phyloP scores from a whole-genome alignment of 2,888 invertebrate species.

The Meliscaeva auricollis region DNA sequence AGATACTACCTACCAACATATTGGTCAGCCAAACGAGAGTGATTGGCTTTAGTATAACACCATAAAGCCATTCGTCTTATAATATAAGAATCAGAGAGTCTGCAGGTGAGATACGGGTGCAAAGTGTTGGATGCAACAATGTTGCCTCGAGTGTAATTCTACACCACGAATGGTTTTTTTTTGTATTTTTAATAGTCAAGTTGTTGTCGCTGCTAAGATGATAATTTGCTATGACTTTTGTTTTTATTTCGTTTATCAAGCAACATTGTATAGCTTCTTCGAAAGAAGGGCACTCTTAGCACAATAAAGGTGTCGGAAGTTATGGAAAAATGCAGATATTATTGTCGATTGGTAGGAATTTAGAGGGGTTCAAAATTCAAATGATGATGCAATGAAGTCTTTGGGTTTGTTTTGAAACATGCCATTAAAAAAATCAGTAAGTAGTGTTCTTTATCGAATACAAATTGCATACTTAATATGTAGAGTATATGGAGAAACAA shows the following conservation, averaged over 20 bases:
- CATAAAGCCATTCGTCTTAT: neutral
- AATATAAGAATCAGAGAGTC: neutral
- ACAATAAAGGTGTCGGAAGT: no score
- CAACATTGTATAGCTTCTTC: slow-evolving; percentile 40
- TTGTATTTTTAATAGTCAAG: slow-evolving; percentile 4
- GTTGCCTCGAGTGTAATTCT: slow-evolving; percentile 55
- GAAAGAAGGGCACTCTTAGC: no score
- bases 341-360: no score
- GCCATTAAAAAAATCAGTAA: no score
- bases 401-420: no score
- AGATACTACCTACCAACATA: neutral
- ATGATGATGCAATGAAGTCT: no score
- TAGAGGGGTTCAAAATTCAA: no score
- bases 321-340: no score
- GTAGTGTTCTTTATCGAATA: no score
- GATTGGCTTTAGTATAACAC: slow-evolving; percentile 3
- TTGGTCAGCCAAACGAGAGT: slow-evolving; percentile 22
- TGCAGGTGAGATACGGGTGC: slow-evolving; percentile 18
- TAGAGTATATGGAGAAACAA: no score
- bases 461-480: no score
- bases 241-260: neutral
- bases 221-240: neutral
- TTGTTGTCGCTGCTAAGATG: no score
- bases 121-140: slow-evolving; percentile 52
- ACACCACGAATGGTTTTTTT: slow-evolving; percentile 30